Evolutionary conservation across 2,113 vertebrate species (phyloP).

Genomic region (Pandion haliaetus): DNA sequence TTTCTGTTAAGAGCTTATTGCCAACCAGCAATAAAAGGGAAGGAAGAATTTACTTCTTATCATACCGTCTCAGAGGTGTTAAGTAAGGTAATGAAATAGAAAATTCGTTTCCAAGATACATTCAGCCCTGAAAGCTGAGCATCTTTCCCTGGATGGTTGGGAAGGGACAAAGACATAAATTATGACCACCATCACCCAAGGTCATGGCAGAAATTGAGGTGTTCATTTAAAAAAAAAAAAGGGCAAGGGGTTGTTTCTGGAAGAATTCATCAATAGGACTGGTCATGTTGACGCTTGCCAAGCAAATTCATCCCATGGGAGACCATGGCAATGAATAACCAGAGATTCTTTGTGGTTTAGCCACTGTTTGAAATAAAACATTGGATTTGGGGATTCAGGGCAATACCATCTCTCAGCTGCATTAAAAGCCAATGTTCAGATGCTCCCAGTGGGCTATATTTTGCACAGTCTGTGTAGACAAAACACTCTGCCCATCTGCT

Average conservation of each 20-base stretch:
- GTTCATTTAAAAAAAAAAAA: not conserved
- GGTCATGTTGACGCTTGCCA: not conserved
- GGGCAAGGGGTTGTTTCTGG: not conserved
- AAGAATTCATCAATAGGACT: not conserved
- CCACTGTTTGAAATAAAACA: not conserved
- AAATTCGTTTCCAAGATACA: slow-evolving; percentile 29
- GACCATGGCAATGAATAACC: not conserved
- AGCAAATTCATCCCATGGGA: not conserved
- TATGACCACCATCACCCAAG: not conserved
- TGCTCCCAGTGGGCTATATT: not conserved
- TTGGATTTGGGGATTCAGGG: not conserved
- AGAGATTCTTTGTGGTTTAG: not conserved
- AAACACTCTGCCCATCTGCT: not conserved
- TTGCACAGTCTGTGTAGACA: not conserved
- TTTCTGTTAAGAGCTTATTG: not conserved
- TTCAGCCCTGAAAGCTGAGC: slow-evolving; percentile 15
- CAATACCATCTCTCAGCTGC: not conserved
- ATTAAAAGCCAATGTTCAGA: not conserved
- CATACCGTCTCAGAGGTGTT: slow-evolving; percentile 6
- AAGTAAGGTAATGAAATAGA: slow-evolving; percentile 36
- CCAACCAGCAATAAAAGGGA: not conserved
- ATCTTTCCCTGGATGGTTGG: not conserved
- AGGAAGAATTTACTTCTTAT: not conserved
- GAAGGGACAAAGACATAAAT: not conserved
- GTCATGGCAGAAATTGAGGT: not conserved